Conservation (phyloP, 1,140 invertebrate genomes). For the Sesamia nonagrioides region DNA sequence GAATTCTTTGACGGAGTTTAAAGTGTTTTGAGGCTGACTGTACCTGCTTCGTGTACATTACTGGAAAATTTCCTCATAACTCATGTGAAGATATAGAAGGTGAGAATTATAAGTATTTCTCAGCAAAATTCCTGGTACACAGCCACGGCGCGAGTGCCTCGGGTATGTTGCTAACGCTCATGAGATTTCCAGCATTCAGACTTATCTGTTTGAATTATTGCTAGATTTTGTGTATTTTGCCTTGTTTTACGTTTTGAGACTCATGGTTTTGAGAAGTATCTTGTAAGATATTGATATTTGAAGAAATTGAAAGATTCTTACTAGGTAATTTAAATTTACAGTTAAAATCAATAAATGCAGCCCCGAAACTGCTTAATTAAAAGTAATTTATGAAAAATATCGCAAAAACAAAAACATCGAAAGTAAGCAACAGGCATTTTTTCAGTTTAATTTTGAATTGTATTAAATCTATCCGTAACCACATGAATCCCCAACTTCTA, state of each 20-base stretch:
- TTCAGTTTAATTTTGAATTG: background rate
- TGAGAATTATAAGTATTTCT: slow-evolving; percentile 59
- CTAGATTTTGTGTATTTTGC: slow-evolving; percentile 41
- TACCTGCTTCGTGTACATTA: slow-evolving; percentile 47
- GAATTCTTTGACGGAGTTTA: too few relatives aligned
- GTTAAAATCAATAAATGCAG: too few relatives aligned
- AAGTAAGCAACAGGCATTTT: background rate
- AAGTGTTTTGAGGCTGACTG: too few relatives aligned
- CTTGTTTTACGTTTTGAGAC: background rate
- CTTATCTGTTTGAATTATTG: slow-evolving; percentile 47
- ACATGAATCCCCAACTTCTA: background rate
- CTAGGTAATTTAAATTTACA: too few relatives aligned
- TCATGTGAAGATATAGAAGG: slow-evolving; percentile 55
- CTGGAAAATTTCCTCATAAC: slow-evolving; percentile 59
- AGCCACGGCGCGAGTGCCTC: slow-evolving; percentile 37
- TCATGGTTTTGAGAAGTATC: too few relatives aligned
- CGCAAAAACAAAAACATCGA: background rate
- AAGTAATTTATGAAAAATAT: too few relatives aligned
- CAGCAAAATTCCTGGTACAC: slow-evolving; percentile 39
- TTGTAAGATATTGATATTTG: too few relatives aligned
- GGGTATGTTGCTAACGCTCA: slow-evolving; percentile 49
- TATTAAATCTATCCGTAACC: background rate
- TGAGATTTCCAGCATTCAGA: slow-evolving; percentile 45
- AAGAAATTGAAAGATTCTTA: too few relatives aligned
- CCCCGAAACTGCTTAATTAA: too few relatives aligned